phyloP scores from a whole-genome alignment of 2,113 vertebrate genomes.

The Centropus bengalensis region DNA sequence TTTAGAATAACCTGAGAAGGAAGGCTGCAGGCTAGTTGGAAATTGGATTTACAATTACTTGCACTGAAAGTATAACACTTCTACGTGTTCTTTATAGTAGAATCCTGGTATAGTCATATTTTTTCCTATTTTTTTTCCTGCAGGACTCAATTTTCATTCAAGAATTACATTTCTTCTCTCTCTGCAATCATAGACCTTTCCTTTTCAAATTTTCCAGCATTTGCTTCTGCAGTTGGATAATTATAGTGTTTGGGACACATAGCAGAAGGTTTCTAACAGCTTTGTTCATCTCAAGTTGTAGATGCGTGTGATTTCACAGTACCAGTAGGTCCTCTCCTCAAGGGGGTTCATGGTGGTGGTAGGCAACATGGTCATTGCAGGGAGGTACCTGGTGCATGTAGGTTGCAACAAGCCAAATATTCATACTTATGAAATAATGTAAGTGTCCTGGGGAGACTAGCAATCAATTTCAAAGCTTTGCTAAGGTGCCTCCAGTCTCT shows the following conservation, averaged over 20 bases:
- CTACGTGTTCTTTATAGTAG: neutral
- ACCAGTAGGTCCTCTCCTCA: neutral
- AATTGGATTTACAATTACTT: neutral
- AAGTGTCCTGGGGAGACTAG: neutral
- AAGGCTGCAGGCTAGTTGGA: neutral
- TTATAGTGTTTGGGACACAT: neutral
- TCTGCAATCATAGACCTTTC: neutral
- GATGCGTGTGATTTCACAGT: neutral
- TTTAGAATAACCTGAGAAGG: neutral
- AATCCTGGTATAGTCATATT: neutral
- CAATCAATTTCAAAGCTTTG: neutral
- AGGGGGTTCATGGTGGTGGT: neutral
- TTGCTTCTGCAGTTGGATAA: neutral
- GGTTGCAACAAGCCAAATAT: neutral
- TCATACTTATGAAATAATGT: neutral
- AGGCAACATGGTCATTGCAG: neutral
- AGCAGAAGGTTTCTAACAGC: neutral
- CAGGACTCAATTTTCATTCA: neutral
- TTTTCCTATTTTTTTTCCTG: neutral
- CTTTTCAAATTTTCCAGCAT: neutral
- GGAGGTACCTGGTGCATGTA: neutral
- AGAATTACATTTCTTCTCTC: neutral
- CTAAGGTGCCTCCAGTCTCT: neutral
- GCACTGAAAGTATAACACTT: neutral
- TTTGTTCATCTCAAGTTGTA: neutral